These are phyloP conservation scores for Drosophila rufa DNA, from an alignment of 1,140 invertebrate species.

Conservation along the genomic window DNA sequence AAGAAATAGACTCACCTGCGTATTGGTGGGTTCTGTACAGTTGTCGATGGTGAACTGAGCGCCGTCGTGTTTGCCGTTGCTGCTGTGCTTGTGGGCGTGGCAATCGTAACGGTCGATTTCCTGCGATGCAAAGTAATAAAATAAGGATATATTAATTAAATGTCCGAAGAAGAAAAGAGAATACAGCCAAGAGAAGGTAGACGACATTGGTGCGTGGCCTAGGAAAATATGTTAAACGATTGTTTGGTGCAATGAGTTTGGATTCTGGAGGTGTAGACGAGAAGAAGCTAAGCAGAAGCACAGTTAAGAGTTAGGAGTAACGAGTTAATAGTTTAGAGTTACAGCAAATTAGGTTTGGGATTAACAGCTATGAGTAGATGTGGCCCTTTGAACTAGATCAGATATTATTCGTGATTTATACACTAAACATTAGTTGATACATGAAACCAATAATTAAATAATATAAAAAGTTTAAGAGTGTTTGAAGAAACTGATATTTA, in stretches of 20 bases:
- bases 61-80: constrained; percentile 64
- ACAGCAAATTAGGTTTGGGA: constrained; percentile 31
- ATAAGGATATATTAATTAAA: constrained; percentile 11
- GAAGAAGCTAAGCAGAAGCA: constrained; percentile 76
- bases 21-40: constrained; percentile 75
- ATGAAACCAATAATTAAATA: too few species aligned
- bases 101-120: constrained; percentile 65
- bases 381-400: constrained; percentile 27
- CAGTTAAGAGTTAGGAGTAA: constrained; percentile 40
- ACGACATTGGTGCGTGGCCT: constrained; percentile 79
- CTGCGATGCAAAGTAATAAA: constrained; percentile 29
- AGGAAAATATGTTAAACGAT: constrained; percentile 59
- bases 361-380: constrained; percentile 44
- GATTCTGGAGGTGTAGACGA: constrained; percentile 36
- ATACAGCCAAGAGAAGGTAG: constrained; percentile 32
- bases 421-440: not conserved
- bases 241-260: constrained; percentile 73
- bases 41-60: constrained; percentile 67
- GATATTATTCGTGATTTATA: constrained; percentile 1
- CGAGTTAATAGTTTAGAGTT: constrained; percentile 40
- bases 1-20: constrained; percentile 63
- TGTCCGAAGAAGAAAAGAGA: constrained; percentile 7
- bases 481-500: too few species aligned
- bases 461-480: too few species aligned
- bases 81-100: constrained; percentile 58